phyloP scores from a whole-genome alignment of 2,113 vertebrate species.

The Camelus bactrianus region DNA sequence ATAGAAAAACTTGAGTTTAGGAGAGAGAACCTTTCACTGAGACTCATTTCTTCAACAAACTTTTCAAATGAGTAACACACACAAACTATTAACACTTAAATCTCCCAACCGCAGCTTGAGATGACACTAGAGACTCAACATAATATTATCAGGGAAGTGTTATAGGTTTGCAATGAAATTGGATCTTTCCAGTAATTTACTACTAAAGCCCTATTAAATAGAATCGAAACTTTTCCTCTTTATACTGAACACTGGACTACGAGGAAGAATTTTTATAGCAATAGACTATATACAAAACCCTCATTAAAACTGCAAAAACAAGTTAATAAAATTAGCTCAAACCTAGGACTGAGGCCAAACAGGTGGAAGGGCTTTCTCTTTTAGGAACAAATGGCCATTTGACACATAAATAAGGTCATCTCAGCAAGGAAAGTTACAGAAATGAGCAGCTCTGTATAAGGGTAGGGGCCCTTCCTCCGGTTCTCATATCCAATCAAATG shows the following conservation, averaged over 20 bases:
- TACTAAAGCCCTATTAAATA: neutral
- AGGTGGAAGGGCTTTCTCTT: neutral
- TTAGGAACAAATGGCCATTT: neutral
- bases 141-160: neutral
- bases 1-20: neutral
- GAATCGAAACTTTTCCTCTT: neutral
- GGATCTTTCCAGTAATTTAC: neutral
- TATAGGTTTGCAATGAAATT: neutral
- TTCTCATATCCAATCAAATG: neutral
- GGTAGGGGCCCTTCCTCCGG: neutral
- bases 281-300: neutral
- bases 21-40: neutral
- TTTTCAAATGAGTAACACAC: neutral
- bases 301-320: slow-evolving; percentile 59
- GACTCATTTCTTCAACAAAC: neutral
- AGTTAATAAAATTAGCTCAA: slow-evolving; percentile 57
- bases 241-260: neutral
- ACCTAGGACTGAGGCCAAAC: neutral
- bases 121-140: neutral
- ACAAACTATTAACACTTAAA: neutral
- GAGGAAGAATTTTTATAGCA: neutral
- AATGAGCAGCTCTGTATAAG: neutral
- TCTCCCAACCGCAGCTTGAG: neutral
- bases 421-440: neutral
- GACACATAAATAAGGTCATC: neutral